phyloP scores from a whole-genome alignment of 2,113 vertebrate genomes.

The Microtus pennsylvanicus region DNA sequence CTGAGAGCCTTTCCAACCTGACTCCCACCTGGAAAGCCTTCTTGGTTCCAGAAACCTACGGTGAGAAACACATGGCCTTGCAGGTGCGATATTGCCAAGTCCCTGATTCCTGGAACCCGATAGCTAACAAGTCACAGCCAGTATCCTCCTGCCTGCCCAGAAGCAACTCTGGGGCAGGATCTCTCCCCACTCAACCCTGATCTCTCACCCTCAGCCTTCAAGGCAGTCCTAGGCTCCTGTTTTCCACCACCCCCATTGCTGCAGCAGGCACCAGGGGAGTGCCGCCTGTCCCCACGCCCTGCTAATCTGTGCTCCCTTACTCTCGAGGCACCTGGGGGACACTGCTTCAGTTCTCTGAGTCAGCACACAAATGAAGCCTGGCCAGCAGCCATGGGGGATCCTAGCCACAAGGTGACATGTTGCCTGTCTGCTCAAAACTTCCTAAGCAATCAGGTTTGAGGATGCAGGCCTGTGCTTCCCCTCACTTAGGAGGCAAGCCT shows the following conservation, averaged over 20 bases:
- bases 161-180: neutral
- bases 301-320: too few relatives aligned
- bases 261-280: too few relatives aligned
- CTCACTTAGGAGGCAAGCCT: neutral
- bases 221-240: neutral
- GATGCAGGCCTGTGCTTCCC: neutral
- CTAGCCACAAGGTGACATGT: neutral
- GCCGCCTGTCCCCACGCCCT: neutral
- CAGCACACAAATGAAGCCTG: neutral
- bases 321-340: neutral
- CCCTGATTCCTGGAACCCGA: neutral
- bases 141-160: too few relatives aligned
- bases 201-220: neutral
- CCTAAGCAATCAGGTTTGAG: neutral
- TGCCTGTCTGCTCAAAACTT: neutral
- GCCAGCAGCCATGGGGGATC: neutral
- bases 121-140: neutral
- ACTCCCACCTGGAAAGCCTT: neutral
- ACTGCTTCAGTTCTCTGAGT: neutral
- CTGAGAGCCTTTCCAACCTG: neutral
- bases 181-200: neutral
- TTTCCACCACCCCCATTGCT: too few relatives aligned
- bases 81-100: neutral
- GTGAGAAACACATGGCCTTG: neutral
- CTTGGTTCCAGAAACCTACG: neutral